Evolutionary conservation across 1,140 invertebrate species (phyloP).

Genomic region (Cherax quadricarinatus): DNA sequence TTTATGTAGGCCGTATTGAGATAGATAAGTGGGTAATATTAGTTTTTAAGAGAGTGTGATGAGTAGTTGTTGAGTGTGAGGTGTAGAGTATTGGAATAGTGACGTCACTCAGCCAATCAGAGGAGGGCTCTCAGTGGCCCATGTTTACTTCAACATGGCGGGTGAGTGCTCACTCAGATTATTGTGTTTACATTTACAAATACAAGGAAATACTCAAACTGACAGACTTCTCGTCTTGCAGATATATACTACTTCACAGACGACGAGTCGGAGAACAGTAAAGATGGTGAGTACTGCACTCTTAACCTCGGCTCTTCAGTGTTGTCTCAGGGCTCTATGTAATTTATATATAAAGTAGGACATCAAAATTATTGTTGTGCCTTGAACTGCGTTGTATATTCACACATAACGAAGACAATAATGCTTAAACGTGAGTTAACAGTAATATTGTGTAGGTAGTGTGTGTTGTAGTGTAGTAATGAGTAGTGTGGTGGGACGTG

Average conservation of each 20-base stretch:
- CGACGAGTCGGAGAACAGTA: constrained; percentile 68
- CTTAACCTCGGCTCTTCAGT: neutral
- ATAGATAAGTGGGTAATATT: too few species aligned
- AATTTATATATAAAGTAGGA: neutral
- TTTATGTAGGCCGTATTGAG: too few species aligned
- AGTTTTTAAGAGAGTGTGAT: too few species aligned
- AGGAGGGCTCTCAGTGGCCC: constrained; percentile 13
- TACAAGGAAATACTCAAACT: constrained; percentile 45
- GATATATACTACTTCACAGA: constrained; percentile 71
- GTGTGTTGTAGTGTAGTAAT: neutral
- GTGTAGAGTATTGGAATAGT: too few species aligned
- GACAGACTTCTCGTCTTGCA: constrained; percentile 66
- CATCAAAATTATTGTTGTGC: neutral
- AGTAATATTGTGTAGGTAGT: neutral
- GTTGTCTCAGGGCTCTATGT: neutral
- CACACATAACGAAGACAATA: too few species aligned
- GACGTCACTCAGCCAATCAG: constrained; percentile 27
- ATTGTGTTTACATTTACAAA: constrained; percentile 63
- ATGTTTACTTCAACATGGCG: constrained; percentile 71
- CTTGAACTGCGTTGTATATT: too few species aligned
- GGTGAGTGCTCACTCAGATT: constrained; percentile 53
- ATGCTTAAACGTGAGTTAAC: too few species aligned
- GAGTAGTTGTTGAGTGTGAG: too few species aligned
- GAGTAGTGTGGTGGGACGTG: neutral
- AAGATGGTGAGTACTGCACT: constrained; percentile 60